Percentiles rank a stretch among this genome's conserved stretches.
phyloP scores from a whole-genome alignment of 2,797 vertebrate genomes.

The Carcharodon carcharias region DNA sequence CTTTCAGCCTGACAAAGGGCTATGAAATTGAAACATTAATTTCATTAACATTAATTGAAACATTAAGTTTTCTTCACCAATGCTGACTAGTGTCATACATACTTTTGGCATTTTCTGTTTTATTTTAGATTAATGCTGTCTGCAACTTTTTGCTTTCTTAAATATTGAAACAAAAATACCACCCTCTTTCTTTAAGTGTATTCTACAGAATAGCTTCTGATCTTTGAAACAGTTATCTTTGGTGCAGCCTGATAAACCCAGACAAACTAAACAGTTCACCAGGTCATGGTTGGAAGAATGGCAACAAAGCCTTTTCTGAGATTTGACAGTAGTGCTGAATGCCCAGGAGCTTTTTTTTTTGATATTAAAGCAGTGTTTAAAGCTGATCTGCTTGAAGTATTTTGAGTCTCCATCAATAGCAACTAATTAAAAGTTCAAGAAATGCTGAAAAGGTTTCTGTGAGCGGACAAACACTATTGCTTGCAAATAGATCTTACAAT shows the following conservation, averaged over 20 bases:
- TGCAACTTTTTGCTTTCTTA: not conserved
- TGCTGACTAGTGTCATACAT: not conserved
- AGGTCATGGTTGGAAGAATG: not conserved
- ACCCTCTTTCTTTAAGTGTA: not conserved
- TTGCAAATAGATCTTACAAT: not conserved
- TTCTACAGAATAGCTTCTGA: not conserved
- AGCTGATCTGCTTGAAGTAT: conserved; percentile 1
- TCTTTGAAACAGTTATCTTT: not conserved
- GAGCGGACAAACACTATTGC: not conserved
- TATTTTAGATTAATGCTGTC: not conserved
- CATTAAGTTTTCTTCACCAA: not conserved
- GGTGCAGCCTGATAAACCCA: not conserved
- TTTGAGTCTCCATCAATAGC: not conserved
- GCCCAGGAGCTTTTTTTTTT: not conserved
- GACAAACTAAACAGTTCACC: not conserved
- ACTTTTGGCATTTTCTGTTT: not conserved
- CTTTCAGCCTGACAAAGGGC: not conserved
- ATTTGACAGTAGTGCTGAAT: not conserved
- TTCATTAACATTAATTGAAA: not conserved
- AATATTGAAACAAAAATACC: not conserved
- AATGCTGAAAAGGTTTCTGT: not conserved
- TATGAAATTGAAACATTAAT: not conserved
- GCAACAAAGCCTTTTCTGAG: not conserved
- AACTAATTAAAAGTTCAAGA: conserved; percentile 10
- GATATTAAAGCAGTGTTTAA: not conserved